phyloP scores from a whole-genome alignment of 53 echinoderm and acorn worm species.

The Astropecten irregularis region DNA sequence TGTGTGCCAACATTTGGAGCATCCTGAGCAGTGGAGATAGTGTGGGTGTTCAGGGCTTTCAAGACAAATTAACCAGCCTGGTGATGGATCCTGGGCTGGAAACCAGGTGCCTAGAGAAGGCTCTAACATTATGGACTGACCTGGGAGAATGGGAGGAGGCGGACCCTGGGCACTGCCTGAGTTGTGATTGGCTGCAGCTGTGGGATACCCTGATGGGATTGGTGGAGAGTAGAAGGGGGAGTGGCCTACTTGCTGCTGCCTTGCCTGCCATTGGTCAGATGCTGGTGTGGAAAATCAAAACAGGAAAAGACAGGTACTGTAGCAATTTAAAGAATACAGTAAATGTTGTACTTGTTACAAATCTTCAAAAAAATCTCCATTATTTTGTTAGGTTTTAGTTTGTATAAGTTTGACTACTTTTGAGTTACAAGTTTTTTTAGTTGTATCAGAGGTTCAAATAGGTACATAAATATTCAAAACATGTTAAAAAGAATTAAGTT shows the following conservation, averaged over 20 bases:
- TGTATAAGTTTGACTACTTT: no score
- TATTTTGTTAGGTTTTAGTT: no score
- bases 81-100: background rate
- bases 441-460: no score
- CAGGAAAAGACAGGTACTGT: slow-evolving; percentile 11
- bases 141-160: background rate
- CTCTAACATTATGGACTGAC: slow-evolving; percentile 32
- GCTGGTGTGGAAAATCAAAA: background rate
- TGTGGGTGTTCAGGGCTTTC: background rate
- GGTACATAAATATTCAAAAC: no score
- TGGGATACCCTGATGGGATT: slow-evolving; percentile 54
- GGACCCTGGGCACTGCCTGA: background rate
- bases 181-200: slow-evolving; percentile 51
- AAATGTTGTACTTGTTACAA: background rate
- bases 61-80: background rate
- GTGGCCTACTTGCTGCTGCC: slow-evolving; percentile 56
- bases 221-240: slow-evolving; percentile 52
- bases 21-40: background rate
- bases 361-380: no score
- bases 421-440: no score
- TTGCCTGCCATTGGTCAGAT: slow-evolving; percentile 68
- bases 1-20: background rate
- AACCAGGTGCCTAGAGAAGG: slow-evolving; percentile 18
- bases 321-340: background rate
- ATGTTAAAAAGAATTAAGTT: no score